These are phyloP conservation scores for Lymantria dispar DNA, from an alignment of 2,888 invertebrate genomes.

Conservation along the genomic window DNA sequence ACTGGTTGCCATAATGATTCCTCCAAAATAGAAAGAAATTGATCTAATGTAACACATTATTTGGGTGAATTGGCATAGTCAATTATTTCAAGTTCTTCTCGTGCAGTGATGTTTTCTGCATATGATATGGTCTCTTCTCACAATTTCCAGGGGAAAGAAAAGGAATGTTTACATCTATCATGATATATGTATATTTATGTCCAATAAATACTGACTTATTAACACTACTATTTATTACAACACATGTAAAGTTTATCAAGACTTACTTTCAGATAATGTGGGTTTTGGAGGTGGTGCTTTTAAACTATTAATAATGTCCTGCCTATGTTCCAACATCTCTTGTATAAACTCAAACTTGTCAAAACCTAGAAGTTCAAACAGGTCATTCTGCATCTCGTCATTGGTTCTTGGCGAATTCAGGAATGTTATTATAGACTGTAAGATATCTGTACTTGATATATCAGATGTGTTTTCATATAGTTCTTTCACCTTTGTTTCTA, in stretches of 20 bases:
- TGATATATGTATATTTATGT: too few species aligned
- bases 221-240: too few species aligned
- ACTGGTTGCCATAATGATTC: too few species aligned
- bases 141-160: too few species aligned
- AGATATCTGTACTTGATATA: slow-evolving; percentile 82
- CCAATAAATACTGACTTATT: too few species aligned
- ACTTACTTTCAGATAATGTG: slow-evolving; percentile 62
- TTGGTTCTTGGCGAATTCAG: slow-evolving; percentile 84
- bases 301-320: slow-evolving; percentile 74
- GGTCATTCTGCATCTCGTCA: slow-evolving; percentile 89
- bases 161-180: too few species aligned
- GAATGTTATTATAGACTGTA: slow-evolving; percentile 81
- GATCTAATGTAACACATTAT: too few species aligned
- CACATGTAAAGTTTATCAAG: neutral
- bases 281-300: slow-evolving; percentile 50
- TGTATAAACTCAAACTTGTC: slow-evolving; percentile 90
- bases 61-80: too few species aligned
- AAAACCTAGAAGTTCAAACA: slow-evolving; percentile 95
- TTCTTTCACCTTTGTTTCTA: slow-evolving; percentile 77
- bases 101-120: too few species aligned
- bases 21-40: too few species aligned
- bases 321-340: slow-evolving; percentile 84
- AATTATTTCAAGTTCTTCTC: too few species aligned
- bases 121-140: too few species aligned
- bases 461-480: slow-evolving; percentile 69